Base-by-base conservation (phyloP, 2,113 vertebrate species). In the Sphaerodactylus townsendi region DNA sequence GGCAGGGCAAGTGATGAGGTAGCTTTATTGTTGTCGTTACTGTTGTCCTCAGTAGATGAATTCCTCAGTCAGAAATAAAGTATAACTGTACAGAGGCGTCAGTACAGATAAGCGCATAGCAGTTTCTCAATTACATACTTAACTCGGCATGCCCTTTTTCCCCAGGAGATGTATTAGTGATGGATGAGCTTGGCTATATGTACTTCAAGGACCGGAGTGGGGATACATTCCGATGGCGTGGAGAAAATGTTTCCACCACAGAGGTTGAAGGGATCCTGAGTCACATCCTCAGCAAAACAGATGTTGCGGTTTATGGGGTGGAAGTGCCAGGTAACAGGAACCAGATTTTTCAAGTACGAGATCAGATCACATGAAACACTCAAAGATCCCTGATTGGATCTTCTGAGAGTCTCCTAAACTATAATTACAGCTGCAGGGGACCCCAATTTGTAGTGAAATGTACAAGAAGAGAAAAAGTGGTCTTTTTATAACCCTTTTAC, bases 211-310 rank as follows among this genome's bases (percentile, higher is more conserved):
- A 99, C 92, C 98, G 99, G 79, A 99, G 98, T 0, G 99, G 99
- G 48, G 99, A 99, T 95, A 99, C 99, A 0, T 99, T 98, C 95
- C 98, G 99, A 90, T 99, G 99, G 99, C 99, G 99, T 76, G 99
- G 99, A 39, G 99, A 99, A 94, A 99, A 99, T 0, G 98, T 99
- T 83, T 99, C 99, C 23, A 99, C 99, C 30, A 99, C 98, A 0
- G 99, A 99, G 92, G 97, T 99, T 93, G 99, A 99, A 86, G 98
- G 98, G 50, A 98, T 96, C 0, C 97, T 99, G 44, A 99, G 98
- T 95, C 96, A 97, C 82, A 96, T 99, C 91, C 96, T 99, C 50
- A 96, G 95, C 90, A 98, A 99, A 97, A 97, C 97, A 0, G 98
- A 99, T 0, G 99, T 99, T 5, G 99, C 98, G 0, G 99, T 99